Conservation (phyloP, 1,140 invertebrate genomes). For the Ctenoplectra terminalis region DNA sequence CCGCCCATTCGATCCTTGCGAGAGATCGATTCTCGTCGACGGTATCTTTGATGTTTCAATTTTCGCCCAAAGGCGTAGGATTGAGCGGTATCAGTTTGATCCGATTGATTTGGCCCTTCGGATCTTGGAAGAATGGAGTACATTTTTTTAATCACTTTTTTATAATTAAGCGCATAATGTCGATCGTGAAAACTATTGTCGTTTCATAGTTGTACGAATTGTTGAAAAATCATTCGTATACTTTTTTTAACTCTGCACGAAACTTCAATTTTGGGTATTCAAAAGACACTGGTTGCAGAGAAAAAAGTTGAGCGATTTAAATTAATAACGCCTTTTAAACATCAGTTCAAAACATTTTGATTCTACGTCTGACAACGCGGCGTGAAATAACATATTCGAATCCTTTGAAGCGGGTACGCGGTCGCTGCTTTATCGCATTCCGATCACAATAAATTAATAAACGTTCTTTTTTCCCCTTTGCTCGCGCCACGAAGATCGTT, state of each 20-base stretch:
- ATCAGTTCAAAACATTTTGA: background rate
- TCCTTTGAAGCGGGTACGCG: constrained; percentile 49
- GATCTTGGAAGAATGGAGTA: too few species aligned
- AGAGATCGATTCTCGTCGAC: constrained; percentile 56
- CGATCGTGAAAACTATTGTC: too few species aligned
- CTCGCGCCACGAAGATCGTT: constrained; percentile 65
- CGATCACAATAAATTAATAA: constrained; percentile 77
- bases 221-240: background rate
- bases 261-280: background rate
- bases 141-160: background rate
- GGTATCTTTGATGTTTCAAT: constrained; percentile 48
- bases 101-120: background rate
- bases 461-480: constrained; percentile 62
- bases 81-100: too few species aligned
- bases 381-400: constrained; percentile 61
- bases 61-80: constrained; percentile 46
- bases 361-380: constrained; percentile 22
- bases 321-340: constrained; percentile 20
- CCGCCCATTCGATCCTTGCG: constrained; percentile 58
- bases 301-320: background rate
- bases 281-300: background rate
- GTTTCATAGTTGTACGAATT: too few species aligned
- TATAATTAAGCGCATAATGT: too few species aligned
- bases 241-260: background rate
- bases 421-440: constrained; percentile 64